phyloP scores from a whole-genome alignment of 2,888 invertebrate species.

The Galeopsomyia nigrocyanea region DNA sequence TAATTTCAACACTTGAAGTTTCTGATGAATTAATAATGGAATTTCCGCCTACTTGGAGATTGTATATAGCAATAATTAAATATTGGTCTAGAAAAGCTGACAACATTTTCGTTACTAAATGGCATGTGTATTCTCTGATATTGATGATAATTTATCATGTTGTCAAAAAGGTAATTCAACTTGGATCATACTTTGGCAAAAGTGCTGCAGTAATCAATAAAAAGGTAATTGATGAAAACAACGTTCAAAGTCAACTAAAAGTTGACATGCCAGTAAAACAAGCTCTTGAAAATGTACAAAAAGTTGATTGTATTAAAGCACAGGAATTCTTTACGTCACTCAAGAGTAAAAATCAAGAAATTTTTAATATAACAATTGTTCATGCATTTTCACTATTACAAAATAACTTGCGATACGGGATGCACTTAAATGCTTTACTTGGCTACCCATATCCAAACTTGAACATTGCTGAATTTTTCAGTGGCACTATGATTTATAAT shows the following conservation, averaged over 20 bases:
- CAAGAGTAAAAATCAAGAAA: slow-evolving; percentile 67
- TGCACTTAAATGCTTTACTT: slow-evolving; percentile 77
- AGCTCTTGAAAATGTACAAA: slow-evolving; percentile 71
- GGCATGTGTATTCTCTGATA: slow-evolving; percentile 73
- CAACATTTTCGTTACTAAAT: slow-evolving; percentile 65
- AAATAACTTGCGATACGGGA: slow-evolving; percentile 73
- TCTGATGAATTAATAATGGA: slow-evolving; percentile 65
- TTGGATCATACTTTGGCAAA: slow-evolving; percentile 58
- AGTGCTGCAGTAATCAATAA: slow-evolving; percentile 51
- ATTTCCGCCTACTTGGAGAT: slow-evolving; percentile 73
- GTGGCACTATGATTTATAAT: slow-evolving; percentile 83
- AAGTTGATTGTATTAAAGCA: slow-evolving; percentile 73
- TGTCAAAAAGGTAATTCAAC: background rate
- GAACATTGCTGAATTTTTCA: slow-evolving; percentile 75
- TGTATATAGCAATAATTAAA: slow-evolving; percentile 73
- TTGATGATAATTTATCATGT: slow-evolving; percentile 67
- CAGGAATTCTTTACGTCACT: slow-evolving; percentile 69
- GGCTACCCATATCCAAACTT: slow-evolving; percentile 73
- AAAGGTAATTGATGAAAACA: slow-evolving; percentile 11
- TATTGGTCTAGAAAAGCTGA: slow-evolving; percentile 72
- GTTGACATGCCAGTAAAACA: slow-evolving; percentile 64
- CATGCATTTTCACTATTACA: slow-evolving; percentile 79
- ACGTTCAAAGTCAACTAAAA: background rate
- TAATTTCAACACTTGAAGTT: slow-evolving; percentile 70
- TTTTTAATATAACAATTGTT: slow-evolving; percentile 73